phyloP scores from a whole-genome alignment of 2,797 vertebrate genomes.

The Girardinus metallicus region DNA sequence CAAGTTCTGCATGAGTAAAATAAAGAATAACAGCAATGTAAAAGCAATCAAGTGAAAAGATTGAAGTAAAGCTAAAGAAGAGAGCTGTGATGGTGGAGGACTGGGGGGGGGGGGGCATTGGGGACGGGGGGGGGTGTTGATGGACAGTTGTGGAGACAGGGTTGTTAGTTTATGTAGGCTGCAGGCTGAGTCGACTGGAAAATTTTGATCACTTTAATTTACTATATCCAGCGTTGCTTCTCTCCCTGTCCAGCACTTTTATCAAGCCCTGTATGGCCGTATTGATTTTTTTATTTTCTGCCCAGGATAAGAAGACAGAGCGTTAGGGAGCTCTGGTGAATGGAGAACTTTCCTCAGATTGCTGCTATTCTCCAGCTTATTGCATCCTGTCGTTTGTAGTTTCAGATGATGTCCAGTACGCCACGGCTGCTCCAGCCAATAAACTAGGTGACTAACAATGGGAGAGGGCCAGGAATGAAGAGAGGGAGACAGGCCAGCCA shows the following conservation, averaged over 20 bases:
- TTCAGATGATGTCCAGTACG: conserved; percentile 96
- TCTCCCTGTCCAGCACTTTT: conserved; percentile 90
- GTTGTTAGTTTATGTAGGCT: conserved; percentile 94
- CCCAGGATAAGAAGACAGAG: conserved; percentile 99
- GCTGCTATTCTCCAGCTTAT: conserved; percentile 97
- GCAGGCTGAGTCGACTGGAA: conserved; percentile 94
- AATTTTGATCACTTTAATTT: conserved; percentile 99
- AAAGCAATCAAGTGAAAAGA: conserved; percentile 39
- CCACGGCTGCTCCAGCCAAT: conserved; percentile 92
- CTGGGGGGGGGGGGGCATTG: not conserved
- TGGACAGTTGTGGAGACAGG: conserved; percentile 89
- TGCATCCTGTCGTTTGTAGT: conserved; percentile 99
- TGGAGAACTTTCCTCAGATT: conserved; percentile 99
- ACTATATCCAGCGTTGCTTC: conserved; percentile 92
- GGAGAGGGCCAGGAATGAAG: conserved; percentile 76
- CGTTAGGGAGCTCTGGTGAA: conserved; percentile 95
- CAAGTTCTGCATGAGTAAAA: not conserved
- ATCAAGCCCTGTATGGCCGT: conserved; percentile 94
- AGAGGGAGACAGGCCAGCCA: conserved; percentile 70
- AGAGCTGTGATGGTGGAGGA: conserved; percentile 78
- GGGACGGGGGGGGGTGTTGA: conserved; percentile 82
- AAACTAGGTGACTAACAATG: conserved; percentile 94
- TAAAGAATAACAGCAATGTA: conserved; percentile 3
- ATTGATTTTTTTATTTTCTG: conserved; percentile 99
- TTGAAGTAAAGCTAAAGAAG: conserved; percentile 47